phyloP scores from a whole-genome alignment of 37 sponge, comb jelly and placozoan species.

The Axinella damicornis region DNA sequence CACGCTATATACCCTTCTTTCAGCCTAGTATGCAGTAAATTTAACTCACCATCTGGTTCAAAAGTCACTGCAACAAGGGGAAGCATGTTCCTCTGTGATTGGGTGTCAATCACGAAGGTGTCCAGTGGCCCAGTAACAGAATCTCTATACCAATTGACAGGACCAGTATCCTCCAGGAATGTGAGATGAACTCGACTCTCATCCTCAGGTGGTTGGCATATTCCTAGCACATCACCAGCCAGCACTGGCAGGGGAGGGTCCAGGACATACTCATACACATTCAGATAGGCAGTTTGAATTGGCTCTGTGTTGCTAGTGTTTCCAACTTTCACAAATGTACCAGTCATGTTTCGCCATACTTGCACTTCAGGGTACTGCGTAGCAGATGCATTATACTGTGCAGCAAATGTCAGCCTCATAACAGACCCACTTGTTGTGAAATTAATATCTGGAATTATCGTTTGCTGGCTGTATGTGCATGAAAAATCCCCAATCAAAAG shows the following conservation, averaged over 20 bases:
- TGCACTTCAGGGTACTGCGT: slow-evolving; percentile 1
- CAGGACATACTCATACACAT: background rate
- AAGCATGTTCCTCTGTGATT: no score
- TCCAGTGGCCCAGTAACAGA: no score
- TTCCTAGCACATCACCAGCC: slow-evolving; percentile 5
- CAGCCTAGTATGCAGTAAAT: no score
- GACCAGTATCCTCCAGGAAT: no score
- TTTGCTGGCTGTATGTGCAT: no score
- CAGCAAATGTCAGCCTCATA: background rate
- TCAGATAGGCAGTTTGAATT: background rate
- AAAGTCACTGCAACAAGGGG: no score
- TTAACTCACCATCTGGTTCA: no score
- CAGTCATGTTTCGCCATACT: background rate
- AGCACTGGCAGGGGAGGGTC: background rate
- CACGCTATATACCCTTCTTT: no score
- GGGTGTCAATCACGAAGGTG: no score
- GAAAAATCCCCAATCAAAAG: no score
- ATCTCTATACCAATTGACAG: no score
- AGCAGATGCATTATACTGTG: background rate
- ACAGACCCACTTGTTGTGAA: background rate
- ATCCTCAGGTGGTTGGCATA: background rate
- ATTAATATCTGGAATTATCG: background rate
- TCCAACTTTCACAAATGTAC: background rate
- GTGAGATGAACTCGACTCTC: no score
- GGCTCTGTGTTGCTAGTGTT: background rate